Conservation (phyloP, 2,797 vertebrate species). For the Gallinago solitaria region DNA sequence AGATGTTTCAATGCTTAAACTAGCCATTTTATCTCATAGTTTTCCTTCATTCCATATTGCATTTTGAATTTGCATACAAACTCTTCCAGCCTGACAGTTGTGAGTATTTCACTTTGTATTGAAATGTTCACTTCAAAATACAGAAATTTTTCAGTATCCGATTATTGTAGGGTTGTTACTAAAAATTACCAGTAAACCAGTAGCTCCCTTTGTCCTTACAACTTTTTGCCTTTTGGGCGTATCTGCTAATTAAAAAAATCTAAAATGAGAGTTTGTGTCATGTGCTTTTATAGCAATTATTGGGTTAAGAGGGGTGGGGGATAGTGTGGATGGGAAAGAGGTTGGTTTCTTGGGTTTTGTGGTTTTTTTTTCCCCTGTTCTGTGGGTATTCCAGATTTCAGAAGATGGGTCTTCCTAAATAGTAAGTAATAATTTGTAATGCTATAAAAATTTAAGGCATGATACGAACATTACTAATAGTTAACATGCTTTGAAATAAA, state of each 20-base stretch:
- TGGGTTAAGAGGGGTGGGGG: fast-evolving
- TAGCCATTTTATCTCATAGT: not conserved
- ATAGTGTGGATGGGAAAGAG: too few species aligned
- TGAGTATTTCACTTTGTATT: not conserved
- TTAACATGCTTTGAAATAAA: not conserved
- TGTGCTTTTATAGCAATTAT: not conserved
- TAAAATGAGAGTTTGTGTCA: not conserved
- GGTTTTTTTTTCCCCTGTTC: not conserved
- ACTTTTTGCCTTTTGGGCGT: not conserved
- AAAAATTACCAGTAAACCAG: not conserved
- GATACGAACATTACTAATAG: not conserved
- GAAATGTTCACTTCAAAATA: not conserved
- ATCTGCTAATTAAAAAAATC: not conserved
- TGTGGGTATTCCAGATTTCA: not conserved
- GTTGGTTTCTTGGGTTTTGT: not conserved
- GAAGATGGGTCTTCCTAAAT: not conserved
- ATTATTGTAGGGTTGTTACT: not conserved
- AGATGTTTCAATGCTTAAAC: not conserved
- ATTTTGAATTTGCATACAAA: not conserved
- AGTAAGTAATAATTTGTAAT: not conserved
- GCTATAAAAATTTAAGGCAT: not conserved
- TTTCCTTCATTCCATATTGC: not conserved
- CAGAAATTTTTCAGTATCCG: not conserved
- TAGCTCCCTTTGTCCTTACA: not conserved
- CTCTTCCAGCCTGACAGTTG: not conserved